Base-by-base conservation (phyloP, 2,797 vertebrate genomes). In the Cirrhinus mrigala region DNA sequence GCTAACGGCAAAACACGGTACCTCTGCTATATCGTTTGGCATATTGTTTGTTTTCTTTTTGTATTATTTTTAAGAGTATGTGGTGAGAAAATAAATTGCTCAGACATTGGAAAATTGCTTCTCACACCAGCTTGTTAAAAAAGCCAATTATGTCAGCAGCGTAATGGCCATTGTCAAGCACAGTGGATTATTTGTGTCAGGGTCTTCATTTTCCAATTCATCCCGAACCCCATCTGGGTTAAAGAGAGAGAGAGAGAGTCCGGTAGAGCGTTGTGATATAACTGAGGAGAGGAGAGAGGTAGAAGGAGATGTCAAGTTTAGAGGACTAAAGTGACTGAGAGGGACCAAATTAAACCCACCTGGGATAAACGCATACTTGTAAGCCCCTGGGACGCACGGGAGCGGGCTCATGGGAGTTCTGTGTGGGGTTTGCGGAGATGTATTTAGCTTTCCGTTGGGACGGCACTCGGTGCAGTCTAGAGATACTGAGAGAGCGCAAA, bases 141-240 rank as follows among this genome's bases (percentile, higher is more conserved):
- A 95, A 94, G 40, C 90, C 93, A 95, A 94, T 95, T 95, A 95
- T 93, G 91, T 92, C 90, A 90, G 92, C 92, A 76, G 89, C 91
- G 93, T 92, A 94, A 94, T 94, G 89, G 93, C 93, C 91, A 94
- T 94, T 94, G 93, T 94, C 85, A 91, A 94, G 90, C 92, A 93
- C 92, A 92, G 93, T 90, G 90, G 91, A 91, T 94, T 93, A 95
- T 94, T 94, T 93, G 93, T 95, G 93, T 95, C 94, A 91, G 92
- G 93, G 92, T 93, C 94, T 95, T 94, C 93, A 94, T 94, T 96
- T 94, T 93, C 91, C 91, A 93, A 92, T 95, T 94, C 94, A 92
- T 94, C 91, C 92, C 90, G 94, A 93, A 94, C 94, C 92, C 93
- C 91, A 92, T 90, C 89, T 84, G 60, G 75, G 79, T 79, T 58